Base-by-base conservation (phyloP, 2,888 invertebrate species). In the Sicus ferrugineus region DNA sequence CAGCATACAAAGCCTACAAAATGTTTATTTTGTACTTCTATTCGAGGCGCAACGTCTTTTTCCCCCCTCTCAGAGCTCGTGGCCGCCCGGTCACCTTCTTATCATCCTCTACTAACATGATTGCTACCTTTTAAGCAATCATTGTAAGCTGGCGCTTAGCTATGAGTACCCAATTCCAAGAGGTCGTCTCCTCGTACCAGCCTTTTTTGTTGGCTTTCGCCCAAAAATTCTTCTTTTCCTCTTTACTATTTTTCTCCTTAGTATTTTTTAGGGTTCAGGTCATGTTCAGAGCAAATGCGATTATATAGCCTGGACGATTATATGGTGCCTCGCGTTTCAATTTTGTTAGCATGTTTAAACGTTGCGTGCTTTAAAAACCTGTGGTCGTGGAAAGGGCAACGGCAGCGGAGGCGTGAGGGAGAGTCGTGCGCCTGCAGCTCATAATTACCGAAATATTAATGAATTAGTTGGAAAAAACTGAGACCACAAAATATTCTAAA, bases 361-460 rank as follows among this genome's bases (percentile, higher is more conserved):
- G 42, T 61, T 38, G 38, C 52, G 42, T 70, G 59, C 54, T 52
- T 23, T 56, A 62, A 6, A 50, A 52, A 38, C 28, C 23, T 14
- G 42, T 42, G 50, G 11, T 69, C 50, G n/a, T 54, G 59, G 54
- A 23, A 62, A n/a, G 34, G 62, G 54, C 26, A 30, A 28, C 21
- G 14, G 38, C 23, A 54, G 3, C n/a, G 21, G 54, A 54, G 26
- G 54, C 9, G 16, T 1, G 23, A 42, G 42, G 61, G 61, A 61
- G 61, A 23, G 28, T 26, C 66, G 56, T 30, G 28, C 66, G 62
- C 78, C 79, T 74, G 77, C 80, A 75, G 75, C 74, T 80, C 81
- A 81, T 79, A 82, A 81, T 81, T 80, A 81, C 78, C 78, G 72
- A 81, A 82, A 82, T 82, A 83, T 82, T 83, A 83, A 82, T 82